Evolutionary conservation across 2,888 invertebrate species (phyloP).

Genomic region (Rhagonycha fulva): DNA sequence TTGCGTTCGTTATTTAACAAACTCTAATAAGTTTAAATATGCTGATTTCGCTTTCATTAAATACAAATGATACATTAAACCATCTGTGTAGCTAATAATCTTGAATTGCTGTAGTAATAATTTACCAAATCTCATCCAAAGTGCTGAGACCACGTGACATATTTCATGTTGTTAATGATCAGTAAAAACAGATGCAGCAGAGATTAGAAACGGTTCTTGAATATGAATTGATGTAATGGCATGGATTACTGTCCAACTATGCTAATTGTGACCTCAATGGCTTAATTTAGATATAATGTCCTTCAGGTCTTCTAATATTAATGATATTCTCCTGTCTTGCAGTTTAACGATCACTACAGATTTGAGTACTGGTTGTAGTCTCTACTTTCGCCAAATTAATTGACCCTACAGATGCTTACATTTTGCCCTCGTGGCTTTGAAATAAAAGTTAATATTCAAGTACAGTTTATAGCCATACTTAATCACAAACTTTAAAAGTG

Average conservation of each 20-base stretch:
- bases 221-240: constrained; percentile 43
- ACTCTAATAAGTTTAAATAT: constrained; percentile 9
- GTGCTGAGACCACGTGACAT: constrained; percentile 23
- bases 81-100: constrained; percentile 23
- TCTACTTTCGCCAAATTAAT: constrained; percentile 15
- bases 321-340: constrained; percentile 42
- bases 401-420: constrained; percentile 14
- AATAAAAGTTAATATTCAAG: not conserved
- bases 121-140: constrained; percentile 20
- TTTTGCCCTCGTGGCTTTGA: not conserved
- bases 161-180: constrained; percentile 37
- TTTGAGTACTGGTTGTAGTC: constrained; percentile 9
- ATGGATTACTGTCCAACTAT: constrained; percentile 44
- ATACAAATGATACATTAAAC: constrained; percentile 9
- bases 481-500: not conserved
- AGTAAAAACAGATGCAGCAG: constrained; percentile 41
- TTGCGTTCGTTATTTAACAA: constrained; percentile 1
- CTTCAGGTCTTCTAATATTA: constrained; percentile 45
- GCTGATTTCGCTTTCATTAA: constrained; percentile 14
- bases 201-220: constrained; percentile 39
- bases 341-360: constrained; percentile 39
- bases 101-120: constrained; percentile 18
- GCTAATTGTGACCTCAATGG: constrained; percentile 48
- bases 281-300: constrained; percentile 49
- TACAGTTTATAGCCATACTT: not conserved